These are phyloP conservation scores for Periphyllus acericola DNA, from an alignment of 2,888 invertebrate species.

Conservation along the genomic window DNA sequence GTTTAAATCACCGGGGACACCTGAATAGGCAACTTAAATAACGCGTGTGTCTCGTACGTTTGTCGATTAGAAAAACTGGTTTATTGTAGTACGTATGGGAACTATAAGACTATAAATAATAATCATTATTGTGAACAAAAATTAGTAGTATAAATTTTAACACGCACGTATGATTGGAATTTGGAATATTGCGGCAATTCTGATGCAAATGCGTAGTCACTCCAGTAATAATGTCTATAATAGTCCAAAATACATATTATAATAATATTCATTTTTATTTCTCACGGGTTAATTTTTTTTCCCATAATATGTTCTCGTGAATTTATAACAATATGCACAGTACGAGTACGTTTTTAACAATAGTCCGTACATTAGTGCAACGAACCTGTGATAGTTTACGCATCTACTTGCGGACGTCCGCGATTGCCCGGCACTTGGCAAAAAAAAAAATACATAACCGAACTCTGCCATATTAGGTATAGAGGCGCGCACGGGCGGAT, in stretches of 20 bases:
- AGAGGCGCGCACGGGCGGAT: neutral
- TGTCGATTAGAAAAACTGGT: neutral
- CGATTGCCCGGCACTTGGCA: neutral
- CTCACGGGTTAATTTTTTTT: no score
- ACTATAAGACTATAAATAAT: neutral
- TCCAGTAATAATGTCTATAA: neutral
- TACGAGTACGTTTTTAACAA: neutral
- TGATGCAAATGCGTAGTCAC: neutral
- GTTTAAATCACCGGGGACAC: neutral
- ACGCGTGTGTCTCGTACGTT: neutral
- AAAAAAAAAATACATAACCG: neutral
- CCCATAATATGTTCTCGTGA: no score
- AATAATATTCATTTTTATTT: no score
- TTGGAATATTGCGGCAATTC: no score
- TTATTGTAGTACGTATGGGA: neutral
- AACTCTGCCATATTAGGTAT: neutral
- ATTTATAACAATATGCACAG: no score
- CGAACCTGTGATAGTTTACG: neutral
- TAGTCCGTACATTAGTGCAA: neutral
- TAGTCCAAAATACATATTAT: no score
- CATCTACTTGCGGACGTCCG: neutral
- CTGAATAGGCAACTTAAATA: conserved; percentile 41
- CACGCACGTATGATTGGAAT: neutral
- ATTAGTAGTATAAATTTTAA: neutral
- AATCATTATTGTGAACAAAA: neutral